Evolutionary conservation across 1,140 invertebrate genomes (phyloP).

Genomic region (Drosophila repleta): DNA sequence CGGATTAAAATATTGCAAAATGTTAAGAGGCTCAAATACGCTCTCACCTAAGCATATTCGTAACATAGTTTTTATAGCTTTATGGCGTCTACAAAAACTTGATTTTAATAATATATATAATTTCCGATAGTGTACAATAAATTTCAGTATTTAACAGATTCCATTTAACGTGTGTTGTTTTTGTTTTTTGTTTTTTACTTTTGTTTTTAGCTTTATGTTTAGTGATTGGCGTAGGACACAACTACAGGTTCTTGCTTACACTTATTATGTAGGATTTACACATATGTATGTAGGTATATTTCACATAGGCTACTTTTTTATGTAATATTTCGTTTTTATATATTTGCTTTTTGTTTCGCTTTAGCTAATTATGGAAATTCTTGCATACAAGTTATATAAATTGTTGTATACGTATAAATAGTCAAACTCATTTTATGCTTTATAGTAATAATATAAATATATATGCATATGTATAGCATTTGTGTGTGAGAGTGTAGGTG

Average conservation of each 20-base stretch:
- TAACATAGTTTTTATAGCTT: constrained; percentile 32
- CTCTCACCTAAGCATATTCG: constrained; percentile 52
- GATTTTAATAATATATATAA: constrained; percentile 5
- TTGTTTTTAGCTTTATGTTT: constrained; percentile 37
- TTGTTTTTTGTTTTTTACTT: constrained; percentile 8
- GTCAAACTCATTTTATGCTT: constrained; percentile 68
- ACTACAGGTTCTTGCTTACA: constrained; percentile 69
- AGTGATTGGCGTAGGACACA: constrained; percentile 77
- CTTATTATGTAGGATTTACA: constrained; percentile 45
- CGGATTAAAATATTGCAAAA: constrained; percentile 77
- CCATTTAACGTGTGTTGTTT: constrained; percentile 35
- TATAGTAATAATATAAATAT: constrained; percentile 70
- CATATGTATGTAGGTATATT: constrained; percentile 58
- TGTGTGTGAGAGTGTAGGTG: constrained; percentile 32
- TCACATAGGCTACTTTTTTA: constrained; percentile 57
- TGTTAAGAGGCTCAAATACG: constrained; percentile 37
- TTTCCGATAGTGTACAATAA: constrained; percentile 37
- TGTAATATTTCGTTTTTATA: constrained; percentile 4
- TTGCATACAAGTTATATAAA: constrained; percentile 69
- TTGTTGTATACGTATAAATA: constrained; percentile 78
- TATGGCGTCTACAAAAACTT: constrained; percentile 17
- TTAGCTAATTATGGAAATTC: constrained; percentile 66
- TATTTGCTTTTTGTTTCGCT: constrained; percentile 34
- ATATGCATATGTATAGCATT: constrained; percentile 54
- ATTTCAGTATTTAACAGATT: constrained; percentile 56